Conservation (phyloP, 2,888 invertebrate genomes). For the Lasioglossum figueresi region DNA sequence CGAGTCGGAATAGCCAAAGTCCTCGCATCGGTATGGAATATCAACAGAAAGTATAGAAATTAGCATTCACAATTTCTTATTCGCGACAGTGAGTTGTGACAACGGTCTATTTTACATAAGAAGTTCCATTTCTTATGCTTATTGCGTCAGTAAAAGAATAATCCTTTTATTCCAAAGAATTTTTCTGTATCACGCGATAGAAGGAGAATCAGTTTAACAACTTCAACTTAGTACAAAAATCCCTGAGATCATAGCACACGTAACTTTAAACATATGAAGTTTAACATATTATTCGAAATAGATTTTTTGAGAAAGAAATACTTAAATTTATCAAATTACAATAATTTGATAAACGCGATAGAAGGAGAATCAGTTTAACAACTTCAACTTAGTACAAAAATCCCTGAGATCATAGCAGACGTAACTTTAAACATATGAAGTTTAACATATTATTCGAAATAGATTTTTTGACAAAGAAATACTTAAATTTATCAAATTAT, state of each 20-base stretch:
- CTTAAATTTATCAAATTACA: neutral
- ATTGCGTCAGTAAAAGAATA: neutral
- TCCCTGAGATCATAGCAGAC: neutral
- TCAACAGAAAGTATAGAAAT: conserved; percentile 20
- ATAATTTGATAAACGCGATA: no score
- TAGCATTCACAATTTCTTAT: neutral
- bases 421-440: neutral
- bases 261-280: neutral
- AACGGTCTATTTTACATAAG: conserved; percentile 19
- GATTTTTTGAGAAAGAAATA: neutral
- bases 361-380: neutral
- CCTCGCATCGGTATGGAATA: neutral
- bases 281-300: neutral
- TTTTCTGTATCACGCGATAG: neutral
- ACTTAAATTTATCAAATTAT: neutral
- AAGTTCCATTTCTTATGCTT: neutral
- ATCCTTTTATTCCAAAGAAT: neutral
- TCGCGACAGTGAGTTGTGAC: neutral
- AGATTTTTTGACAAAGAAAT: neutral
- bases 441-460: neutral
- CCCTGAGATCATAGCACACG: no score
- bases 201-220: neutral
- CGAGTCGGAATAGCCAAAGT: neutral
- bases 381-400: neutral
- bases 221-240: neutral